Evolutionary conservation across 2,797 vertebrate genomes (phyloP).

Genomic region (Etheostoma nigrum): DNA sequence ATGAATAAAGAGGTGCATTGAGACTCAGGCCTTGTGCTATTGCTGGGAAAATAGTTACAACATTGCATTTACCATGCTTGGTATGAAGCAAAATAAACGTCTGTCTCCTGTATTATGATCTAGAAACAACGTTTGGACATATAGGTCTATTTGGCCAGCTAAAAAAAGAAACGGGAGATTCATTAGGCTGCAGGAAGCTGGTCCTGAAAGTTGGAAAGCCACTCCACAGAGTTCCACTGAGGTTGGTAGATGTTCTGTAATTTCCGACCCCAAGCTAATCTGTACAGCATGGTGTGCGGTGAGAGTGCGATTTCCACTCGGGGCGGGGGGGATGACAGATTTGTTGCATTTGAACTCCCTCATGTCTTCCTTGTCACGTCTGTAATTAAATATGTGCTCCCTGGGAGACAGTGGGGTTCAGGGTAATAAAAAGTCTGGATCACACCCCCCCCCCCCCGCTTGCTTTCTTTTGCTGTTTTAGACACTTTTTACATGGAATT

Average conservation of each 20-base stretch:
- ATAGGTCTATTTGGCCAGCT: constrained; percentile 32
- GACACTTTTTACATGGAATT: constrained; percentile 47
- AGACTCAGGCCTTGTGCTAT: constrained; percentile 30
- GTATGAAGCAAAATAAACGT: constrained; percentile 49
- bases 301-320: constrained; percentile 66
- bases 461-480: constrained; percentile 39
- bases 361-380: constrained; percentile 70
- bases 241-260: constrained; percentile 78
- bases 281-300: constrained; percentile 75
- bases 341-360: constrained; percentile 71
- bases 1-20: constrained; percentile 52
- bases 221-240: constrained; percentile 65
- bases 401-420: constrained; percentile 69
- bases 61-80: constrained; percentile 18
- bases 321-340: constrained; percentile 55
- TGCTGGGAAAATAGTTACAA: constrained; percentile 37
- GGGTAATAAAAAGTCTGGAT: constrained; percentile 61
- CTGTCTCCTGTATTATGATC: constrained; percentile 34
- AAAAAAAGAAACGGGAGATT: constrained; percentile 39
- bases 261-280: constrained; percentile 75
- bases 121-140: constrained; percentile 42
- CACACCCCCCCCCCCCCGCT: background rate
- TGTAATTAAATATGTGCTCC: constrained; percentile 82
- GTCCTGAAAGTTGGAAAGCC: constrained; percentile 59
- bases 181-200: constrained; percentile 63